phyloP scores from a whole-genome alignment of 1,140 invertebrate genomes.

The Condylostylus longicornis region DNA sequence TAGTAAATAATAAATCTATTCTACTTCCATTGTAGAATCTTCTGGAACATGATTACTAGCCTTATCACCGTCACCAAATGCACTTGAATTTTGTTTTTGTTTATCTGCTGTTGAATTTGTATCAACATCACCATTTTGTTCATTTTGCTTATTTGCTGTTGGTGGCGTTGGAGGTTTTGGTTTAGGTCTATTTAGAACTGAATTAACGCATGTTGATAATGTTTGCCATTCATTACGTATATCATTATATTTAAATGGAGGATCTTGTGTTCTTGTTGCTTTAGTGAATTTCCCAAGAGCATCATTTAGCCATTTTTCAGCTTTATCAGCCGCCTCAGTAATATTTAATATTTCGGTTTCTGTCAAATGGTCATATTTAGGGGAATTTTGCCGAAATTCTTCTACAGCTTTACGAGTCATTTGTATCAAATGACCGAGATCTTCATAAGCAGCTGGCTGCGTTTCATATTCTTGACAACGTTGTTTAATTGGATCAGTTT shows the following conservation, averaged over 20 bases:
- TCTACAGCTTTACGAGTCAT: slow-evolving; percentile 60
- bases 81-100: neutral
- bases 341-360: slow-evolving; percentile 65
- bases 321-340: slow-evolving; percentile 38
- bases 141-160: slow-evolving; percentile 15
- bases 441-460: slow-evolving; percentile 57
- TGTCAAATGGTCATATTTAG: slow-evolving; percentile 70
- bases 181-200: slow-evolving; percentile 30
- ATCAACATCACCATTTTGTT: slow-evolving; percentile 20
- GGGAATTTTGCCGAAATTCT: slow-evolving; percentile 45
- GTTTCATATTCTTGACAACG: slow-evolving; percentile 63
- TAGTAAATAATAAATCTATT: slow-evolving; percentile 10
- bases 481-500: slow-evolving; percentile 73
- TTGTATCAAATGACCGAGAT: slow-evolving; percentile 56
- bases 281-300: slow-evolving; percentile 44
- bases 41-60: slow-evolving; percentile 2
- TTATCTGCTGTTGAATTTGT: slow-evolving; percentile 8
- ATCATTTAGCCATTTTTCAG: slow-evolving; percentile 59
- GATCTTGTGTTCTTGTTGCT: slow-evolving; percentile 45
- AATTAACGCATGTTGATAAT: slow-evolving; percentile 25
- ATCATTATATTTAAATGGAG: slow-evolving; percentile 58
- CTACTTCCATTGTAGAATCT: slow-evolving; percentile 14
- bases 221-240: slow-evolving; percentile 53
- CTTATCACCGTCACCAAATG: slow-evolving; percentile 1
- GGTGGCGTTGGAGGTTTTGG: slow-evolving; percentile 25